Evolutionary conservation across 2,113 vertebrate species (phyloP).

Genomic region (Perca flavescens): DNA sequence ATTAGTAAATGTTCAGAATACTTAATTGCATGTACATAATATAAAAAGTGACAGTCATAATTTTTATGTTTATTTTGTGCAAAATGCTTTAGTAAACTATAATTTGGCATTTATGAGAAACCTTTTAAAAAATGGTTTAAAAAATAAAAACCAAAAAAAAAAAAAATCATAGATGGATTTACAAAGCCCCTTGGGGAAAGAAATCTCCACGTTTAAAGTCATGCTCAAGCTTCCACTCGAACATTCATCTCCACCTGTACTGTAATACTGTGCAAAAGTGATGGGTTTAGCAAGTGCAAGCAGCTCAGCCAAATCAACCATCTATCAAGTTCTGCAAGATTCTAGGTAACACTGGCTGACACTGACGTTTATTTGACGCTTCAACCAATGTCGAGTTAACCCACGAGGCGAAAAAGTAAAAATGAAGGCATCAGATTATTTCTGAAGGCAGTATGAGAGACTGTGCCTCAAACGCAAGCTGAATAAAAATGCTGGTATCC

Average conservation of each 20-base stretch:
- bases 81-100: constrained; percentile 90
- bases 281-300: constrained; percentile 83
- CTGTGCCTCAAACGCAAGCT: constrained; percentile 17
- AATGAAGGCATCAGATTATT: constrained; percentile 76
- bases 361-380: background rate
- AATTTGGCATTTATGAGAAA: constrained; percentile 89
- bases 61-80: constrained; percentile 84
- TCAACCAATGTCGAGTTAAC: constrained; percentile 9
- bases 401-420: constrained; percentile 43
- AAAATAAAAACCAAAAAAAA: constrained; percentile 29
- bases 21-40: constrained; percentile 85
- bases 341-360: constrained; percentile 41
- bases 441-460: constrained; percentile 59
- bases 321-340: constrained; percentile 74
- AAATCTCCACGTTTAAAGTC: constrained; percentile 52
- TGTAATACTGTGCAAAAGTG: constrained; percentile 85
- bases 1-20: constrained; percentile 85
- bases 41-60: constrained; percentile 85
- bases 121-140: constrained; percentile 62
- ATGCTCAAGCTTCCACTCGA: constrained; percentile 51
- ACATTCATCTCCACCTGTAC: constrained; percentile 71
- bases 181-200: constrained; percentile 39
- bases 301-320: constrained; percentile 69
- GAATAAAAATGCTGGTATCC: constrained; percentile 10
- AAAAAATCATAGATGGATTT: constrained; percentile 56